Base-by-base conservation (phyloP, 2,113 vertebrate genomes). In the Rhadina sibilatrix region DNA sequence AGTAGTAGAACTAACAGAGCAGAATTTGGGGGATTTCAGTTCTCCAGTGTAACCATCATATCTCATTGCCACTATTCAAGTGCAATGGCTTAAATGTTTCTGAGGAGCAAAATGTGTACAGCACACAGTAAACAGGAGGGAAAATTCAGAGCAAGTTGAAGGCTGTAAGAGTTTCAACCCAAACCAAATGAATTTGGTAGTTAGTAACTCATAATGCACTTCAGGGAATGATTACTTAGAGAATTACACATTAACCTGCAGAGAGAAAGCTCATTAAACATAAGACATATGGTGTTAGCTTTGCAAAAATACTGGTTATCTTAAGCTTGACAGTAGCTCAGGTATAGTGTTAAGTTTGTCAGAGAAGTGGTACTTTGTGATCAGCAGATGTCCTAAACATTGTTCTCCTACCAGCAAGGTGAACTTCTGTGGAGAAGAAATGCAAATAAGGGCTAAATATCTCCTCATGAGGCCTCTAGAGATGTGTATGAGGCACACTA, bases 151-250 rank as follows among this genome's bases (percentile, higher is more conserved):
- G 56, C 31, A 78, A 66, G 76, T 65, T 61, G 64, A 46, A 77
- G 52, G 64, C 60, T 81, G n/a, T 37, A 56, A 70, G 14, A 57
- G n/a, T 57, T 89, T 78, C 52, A 95, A 92, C 28, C 40, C 83
- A 87, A 84, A 44, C 10, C 72, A 77, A 74, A 78, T 6, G 0
- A 66, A 75, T 89, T 4, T 92, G 72, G 80, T 20, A 89, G 50
- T 71, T 60, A 68, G 10, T 57, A 81, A 93, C 84, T 84, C 64
- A 90, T 90, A 95, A 92, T 89, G 90, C 93, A 96, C 86, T 93
- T 95, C 37, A 82, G 88, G 80, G 76, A 95, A 92, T 7, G 56
- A 91, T 72, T 71, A 83, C 76, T 50, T 3, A 81, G 37, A 78
- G 76, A 92, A 81, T 57, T 19, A 65, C 4, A 71, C 11, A 30